phyloP scores from a whole-genome alignment of 2,888 invertebrate genomes.

The Clitarchus hookeri region DNA sequence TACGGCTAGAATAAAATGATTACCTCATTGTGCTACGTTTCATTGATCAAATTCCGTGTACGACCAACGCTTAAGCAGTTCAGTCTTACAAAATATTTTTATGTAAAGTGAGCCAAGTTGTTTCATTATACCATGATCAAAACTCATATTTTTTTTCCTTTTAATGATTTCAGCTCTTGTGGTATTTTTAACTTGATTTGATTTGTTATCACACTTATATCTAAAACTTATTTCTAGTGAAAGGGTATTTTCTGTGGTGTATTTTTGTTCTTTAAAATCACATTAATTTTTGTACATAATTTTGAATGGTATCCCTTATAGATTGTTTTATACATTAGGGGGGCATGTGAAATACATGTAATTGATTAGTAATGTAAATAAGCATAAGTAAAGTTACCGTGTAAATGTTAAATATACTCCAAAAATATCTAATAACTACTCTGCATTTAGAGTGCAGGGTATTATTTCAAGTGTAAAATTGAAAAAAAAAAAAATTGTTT shows the following conservation, averaged over 20 bases:
- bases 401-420: constrained; percentile 9
- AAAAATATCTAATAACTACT: not conserved
- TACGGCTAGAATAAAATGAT: too few species aligned
- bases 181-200: too few species aligned
- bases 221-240: not conserved
- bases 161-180: too few species aligned
- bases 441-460: not conserved
- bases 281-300: not conserved
- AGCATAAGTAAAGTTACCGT: not conserved
- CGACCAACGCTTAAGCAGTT: too few species aligned
- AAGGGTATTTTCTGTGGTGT: not conserved
- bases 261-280: not conserved
- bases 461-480: not conserved
- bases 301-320: not conserved
- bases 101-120: too few species aligned
- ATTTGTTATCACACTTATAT: not conserved
- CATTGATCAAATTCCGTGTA: too few species aligned
- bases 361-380: not conserved
- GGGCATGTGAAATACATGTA: not conserved
- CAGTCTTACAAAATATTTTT: too few species aligned
- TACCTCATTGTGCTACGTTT: too few species aligned
- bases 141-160: too few species aligned
- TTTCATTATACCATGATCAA: too few species aligned
- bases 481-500: not conserved
- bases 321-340: not conserved